phyloP scores from a whole-genome alignment of 2,113 vertebrate genomes.

The Eleginops maclovinus region DNA sequence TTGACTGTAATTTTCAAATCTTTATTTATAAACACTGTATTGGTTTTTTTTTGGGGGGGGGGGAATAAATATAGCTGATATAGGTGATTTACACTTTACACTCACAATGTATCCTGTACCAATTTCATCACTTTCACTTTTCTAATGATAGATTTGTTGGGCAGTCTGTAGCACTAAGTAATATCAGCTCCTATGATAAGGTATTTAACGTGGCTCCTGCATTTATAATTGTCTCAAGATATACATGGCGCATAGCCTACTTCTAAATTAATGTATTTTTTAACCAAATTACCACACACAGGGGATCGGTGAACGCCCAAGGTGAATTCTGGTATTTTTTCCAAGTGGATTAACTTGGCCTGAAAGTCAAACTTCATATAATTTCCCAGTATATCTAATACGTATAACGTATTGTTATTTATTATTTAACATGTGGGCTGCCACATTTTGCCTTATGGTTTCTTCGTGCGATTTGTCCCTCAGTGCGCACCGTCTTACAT shows the following conservation, averaged over 20 bases:
- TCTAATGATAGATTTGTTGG: too few species aligned
- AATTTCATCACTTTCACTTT: too few species aligned
- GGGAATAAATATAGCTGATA: neutral
- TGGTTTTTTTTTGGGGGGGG: neutral
- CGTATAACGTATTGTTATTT: neutral
- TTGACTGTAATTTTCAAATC: neutral
- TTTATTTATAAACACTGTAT: neutral
- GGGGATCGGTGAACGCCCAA: neutral
- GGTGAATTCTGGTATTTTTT: too few species aligned
- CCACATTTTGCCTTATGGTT: neutral
- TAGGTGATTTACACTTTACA: neutral
- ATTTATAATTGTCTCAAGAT: neutral
- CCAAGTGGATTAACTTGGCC: neutral
- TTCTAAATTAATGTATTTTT: conserved; percentile 1
- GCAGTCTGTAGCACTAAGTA: neutral
- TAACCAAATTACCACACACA: neutral
- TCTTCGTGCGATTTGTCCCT: conserved; percentile 52
- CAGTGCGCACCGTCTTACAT: conserved; percentile 20
- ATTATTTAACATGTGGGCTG: neutral
- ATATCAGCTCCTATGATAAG: neutral
- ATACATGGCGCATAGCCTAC: neutral
- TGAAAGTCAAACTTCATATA: neutral
- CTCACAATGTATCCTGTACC: neutral
- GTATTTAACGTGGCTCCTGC: neutral
- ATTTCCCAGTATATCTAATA: neutral